phyloP scores from a whole-genome alignment of 2,888 invertebrate species.

The Amiota mariae region DNA sequence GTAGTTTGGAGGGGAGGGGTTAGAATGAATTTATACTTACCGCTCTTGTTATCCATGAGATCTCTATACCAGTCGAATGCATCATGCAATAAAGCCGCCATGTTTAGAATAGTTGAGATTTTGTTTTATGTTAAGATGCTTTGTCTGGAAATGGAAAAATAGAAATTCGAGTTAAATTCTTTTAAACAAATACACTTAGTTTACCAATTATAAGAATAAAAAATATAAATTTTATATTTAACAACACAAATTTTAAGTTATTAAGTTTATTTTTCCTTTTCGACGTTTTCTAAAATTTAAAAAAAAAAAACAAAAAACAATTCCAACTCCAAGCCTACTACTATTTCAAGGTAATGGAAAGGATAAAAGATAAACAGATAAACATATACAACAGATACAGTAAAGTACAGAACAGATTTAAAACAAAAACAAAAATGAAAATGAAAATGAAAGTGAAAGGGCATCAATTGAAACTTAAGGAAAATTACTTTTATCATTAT shows the following conservation, averaged over 20 bases:
- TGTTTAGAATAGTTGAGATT: constrained; percentile 37
- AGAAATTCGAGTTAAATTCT: neutral
- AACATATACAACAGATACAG: no score
- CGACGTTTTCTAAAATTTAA: neutral
- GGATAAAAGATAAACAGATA: no score
- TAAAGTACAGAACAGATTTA: no score
- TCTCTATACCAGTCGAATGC: constrained; percentile 79
- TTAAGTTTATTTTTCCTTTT: neutral
- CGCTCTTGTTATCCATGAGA: constrained; percentile 82
- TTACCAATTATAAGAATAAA: neutral
- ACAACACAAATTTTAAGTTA: neutral
- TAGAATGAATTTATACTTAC: constrained; percentile 74
- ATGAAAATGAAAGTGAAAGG: no score
- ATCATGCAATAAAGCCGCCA: constrained; percentile 69
- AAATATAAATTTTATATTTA: neutral
- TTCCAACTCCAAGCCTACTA: no score
- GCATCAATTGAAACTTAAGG: no score
- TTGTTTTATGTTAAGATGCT: neutral
- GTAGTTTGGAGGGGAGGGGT: no score
- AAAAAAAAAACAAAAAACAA: no score
- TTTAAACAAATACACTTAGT: neutral
- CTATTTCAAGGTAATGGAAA: no score
- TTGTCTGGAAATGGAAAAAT: constrained; percentile 11
- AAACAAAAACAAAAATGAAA: no score
- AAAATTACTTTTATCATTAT: no score